These are phyloP conservation scores for Microcebus murinus DNA, from an alignment of 2,113 vertebrate species.

Conservation along the genomic window DNA sequence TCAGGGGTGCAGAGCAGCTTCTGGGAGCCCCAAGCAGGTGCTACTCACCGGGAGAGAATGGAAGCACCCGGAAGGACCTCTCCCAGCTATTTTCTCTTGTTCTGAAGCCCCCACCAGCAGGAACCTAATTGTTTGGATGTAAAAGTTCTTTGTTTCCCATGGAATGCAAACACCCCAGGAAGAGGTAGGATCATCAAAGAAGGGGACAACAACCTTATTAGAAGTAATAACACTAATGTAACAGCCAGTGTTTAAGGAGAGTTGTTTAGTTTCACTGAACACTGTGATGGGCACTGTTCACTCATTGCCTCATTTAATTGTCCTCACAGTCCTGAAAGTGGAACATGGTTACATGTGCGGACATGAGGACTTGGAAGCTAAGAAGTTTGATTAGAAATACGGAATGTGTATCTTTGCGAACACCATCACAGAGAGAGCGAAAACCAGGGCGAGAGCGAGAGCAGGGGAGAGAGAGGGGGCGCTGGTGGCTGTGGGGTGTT, in stretches of 20 bases:
- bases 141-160: neutral
- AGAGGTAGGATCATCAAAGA: neutral
- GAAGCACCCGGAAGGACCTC: neutral
- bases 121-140: neutral
- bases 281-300: neutral
- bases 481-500: neutral
- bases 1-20: fast-evolving
- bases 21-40: neutral
- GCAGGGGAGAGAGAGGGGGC: neutral
- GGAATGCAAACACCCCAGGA: neutral
- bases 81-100: neutral
- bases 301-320: neutral
- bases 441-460: neutral
- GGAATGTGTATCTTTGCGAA: neutral
- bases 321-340: neutral
- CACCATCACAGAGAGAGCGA: neutral
- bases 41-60: neutral
- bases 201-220: neutral
- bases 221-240: neutral
- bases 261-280: neutral
- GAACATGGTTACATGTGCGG: neutral
- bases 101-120: neutral
- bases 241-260: neutral
- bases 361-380: neutral
- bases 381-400: neutral